Evolutionary conservation across 1,140 invertebrate species (phyloP).

Genomic region (Pseudomyrmex flavicornis): DNA sequence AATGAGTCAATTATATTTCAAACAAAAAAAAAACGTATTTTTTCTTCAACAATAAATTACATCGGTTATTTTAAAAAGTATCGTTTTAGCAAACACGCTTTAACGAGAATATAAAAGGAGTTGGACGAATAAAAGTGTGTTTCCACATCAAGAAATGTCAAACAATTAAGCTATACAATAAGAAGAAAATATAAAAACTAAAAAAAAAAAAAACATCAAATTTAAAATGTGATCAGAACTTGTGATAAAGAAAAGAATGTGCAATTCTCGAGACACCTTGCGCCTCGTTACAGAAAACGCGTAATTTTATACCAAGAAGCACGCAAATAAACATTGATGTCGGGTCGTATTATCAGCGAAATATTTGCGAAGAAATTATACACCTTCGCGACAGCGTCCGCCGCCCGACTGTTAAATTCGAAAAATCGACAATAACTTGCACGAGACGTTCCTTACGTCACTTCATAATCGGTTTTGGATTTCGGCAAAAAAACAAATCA

Average conservation of each 20-base stretch:
- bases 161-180: too few relatives aligned
- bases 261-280: background rate
- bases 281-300: background rate
- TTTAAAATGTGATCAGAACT: background rate
- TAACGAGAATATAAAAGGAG: too few relatives aligned
- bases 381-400: too few relatives aligned
- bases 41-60: too few relatives aligned
- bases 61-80: too few relatives aligned
- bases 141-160: too few relatives aligned
- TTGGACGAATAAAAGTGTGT: too few relatives aligned
- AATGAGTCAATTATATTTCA: too few relatives aligned
- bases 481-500: constrained; percentile 37
- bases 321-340: constrained; percentile 24
- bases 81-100: too few relatives aligned
- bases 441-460: constrained; percentile 22
- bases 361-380: background rate
- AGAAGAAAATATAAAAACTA: too few relatives aligned
- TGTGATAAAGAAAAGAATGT: background rate
- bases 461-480: constrained; percentile 38
- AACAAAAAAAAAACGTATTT: too few relatives aligned
- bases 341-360: constrained; percentile 16
- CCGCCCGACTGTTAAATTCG: constrained; percentile 11
- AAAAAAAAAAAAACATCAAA: background rate
- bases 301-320: constrained; percentile 9
- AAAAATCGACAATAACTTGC: constrained; percentile 44